Evolutionary conservation across 2,888 invertebrate species (phyloP), one percentile per base, ranked within the genome.

Genomic region (Platerodrilus igneus): DNA sequence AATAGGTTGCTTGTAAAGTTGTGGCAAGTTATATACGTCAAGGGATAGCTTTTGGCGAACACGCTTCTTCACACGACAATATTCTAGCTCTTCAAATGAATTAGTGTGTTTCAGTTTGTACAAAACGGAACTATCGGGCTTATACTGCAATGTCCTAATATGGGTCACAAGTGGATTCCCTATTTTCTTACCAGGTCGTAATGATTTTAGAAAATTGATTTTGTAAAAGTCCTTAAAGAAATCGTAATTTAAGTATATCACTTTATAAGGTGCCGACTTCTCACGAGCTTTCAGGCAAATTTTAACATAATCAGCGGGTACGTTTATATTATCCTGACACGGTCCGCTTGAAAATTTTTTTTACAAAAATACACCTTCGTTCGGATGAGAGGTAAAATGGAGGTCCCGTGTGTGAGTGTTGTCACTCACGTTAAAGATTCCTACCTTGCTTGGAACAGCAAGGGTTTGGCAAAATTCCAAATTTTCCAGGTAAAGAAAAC

Each of bases 81-180:
- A 25, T 25, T 25, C 3, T 8, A 22, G n/a, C n/a, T 22, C 22
- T 22, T 22, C 5, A 22, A 22, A 22, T 8, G 3, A 8, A 25
- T 25, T 14, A 25, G 11, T 25, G 25, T 25, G 25, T 25, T 14
- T 25, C 25, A 22, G n/a, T 22, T 22, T 22, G 22, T 22, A 22
- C 22, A 22, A 22, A 22, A 22, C n/a, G 3, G 22, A 22, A 22
- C 22, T 22, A 8, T 8, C n/a, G 3, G 22, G 22, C n/a, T 22
- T 22, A 22, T 25, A 25, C 11, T 25, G 11, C 13, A 7, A 25
- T 6, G 11, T 14, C 13, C 11, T 11, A 11, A 25, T 7, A 14
- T 25, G 13, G 10, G 11, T 25, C 10, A 25, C 25, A 3, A 25
- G 4, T 8, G 25, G 25, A 11, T 25, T n/a, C 3, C 25, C 25